Evolutionary conservation across 2,797 vertebrate species (phyloP), one percentile per base, ranked within the genome.

Genomic region (Gorsachius magnificus): DNA sequence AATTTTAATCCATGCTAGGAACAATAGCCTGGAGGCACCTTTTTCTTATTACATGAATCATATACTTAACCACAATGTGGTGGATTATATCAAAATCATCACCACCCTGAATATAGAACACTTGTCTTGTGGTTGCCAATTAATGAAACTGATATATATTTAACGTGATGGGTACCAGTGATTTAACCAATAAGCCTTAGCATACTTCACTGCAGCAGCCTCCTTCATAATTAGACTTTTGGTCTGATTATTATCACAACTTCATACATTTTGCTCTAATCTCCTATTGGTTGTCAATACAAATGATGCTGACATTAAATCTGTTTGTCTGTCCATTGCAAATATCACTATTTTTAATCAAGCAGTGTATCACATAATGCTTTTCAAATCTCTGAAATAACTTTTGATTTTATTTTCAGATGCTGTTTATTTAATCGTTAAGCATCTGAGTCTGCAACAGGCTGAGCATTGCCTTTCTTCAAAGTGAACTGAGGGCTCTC

Each of bases 11-110:
- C 97, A 95, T 95, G 94, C 85, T 96, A 96, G 97, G 95, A 98
- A 98, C 97, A 98, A 98, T 97, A 98, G 98, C 98, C 98, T 89
- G 82, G 79, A 98, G 98, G 97, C 96, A 98, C 91, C 89, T 97
- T 97, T 97, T 98, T 97, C 96, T 97, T 98, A 97, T 98, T 98
- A 97, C 83, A 57, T 97, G 97, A 98, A 97, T 98, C 97, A 97
- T 98, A 97, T 96, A 97, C 94, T 98, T 98, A 97, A 97, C 96
- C 96, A 97, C 93, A 97, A 74, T 96, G 95, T 94, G 95, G 96
- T 96, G 20, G 58, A 91, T 97, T 93, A 91, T 95, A 97, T 97
- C 95, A 97, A 97, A 98, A 98, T 97, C 95, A 87, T 97, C 96
- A 93, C 90, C 89, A 94, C 68, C 88, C 90, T 96, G 91, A 96